A percentile compares a stretch with the other conserved stretches of the same genome.
phyloP scores from a whole-genome alignment of 2,113 vertebrate genomes.

The Lepus timidus region DNA sequence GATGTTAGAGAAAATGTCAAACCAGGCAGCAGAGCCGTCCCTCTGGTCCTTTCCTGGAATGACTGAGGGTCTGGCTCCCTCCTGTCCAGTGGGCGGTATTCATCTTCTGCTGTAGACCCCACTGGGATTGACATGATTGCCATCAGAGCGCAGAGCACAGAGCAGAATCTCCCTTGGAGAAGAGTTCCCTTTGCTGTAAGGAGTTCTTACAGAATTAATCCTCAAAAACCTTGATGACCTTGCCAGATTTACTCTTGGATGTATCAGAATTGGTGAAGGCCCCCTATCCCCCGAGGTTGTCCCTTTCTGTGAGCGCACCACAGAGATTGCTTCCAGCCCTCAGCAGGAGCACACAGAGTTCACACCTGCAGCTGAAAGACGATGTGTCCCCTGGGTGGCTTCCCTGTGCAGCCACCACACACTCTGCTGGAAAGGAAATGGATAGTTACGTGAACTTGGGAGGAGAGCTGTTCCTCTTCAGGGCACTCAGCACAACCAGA shows the following conservation, averaged over 20 bases:
- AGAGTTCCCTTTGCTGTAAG: not conserved
- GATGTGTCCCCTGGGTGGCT: not conserved
- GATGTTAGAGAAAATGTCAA: not conserved
- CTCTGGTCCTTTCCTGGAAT: not conserved
- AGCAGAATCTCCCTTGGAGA: not conserved
- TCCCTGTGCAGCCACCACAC: not conserved
- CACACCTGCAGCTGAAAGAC: not conserved
- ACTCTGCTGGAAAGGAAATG: not conserved
- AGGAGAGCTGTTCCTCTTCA: not conserved
- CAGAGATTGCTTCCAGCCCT: not conserved
- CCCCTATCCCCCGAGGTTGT: not conserved
- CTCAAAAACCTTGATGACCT: not conserved
- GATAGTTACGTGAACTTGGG: not conserved
- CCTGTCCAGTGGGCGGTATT: not conserved
- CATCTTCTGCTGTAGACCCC: not conserved
- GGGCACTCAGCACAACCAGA: not conserved
- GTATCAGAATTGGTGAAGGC: not conserved
- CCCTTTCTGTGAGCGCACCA: not conserved
- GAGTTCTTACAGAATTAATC: not conserved
- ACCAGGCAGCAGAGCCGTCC: not conserved
- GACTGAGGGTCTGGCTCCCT: not conserved
- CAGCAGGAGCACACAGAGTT: not conserved
- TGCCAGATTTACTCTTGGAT: not conserved
- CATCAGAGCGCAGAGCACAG: not conserved
- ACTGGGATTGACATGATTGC: rapidly evolving